These are phyloP conservation scores for Nomada fabriciana DNA, from an alignment of 2,888 invertebrate genomes.

Conservation along the genomic window DNA sequence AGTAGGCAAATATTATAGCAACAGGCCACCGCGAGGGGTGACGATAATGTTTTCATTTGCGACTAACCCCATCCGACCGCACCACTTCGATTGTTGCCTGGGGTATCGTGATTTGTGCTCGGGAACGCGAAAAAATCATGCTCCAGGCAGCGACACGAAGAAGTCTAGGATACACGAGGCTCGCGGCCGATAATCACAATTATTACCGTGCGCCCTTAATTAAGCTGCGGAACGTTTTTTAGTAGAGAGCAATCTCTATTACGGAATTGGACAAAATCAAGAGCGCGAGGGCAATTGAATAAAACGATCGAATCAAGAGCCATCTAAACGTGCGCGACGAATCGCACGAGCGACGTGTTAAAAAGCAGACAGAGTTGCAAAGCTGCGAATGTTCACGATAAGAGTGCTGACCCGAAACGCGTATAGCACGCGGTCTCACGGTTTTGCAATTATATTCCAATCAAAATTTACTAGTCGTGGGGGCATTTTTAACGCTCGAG, in stretches of 20 bases:
- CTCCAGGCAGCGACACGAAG: not conserved
- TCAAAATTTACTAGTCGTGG: constrained; percentile 52
- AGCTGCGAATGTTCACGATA: not conserved
- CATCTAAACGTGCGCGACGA: not conserved
- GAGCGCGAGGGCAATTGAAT: too few relatives aligned
- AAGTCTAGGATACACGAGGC: too few relatives aligned
- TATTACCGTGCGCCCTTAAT: too few relatives aligned
- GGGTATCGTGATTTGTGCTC: constrained; percentile 13
- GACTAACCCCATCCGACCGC: constrained; percentile 66
- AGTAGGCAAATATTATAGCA: constrained; percentile 82
- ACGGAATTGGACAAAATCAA: too few relatives aligned
- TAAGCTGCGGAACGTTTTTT: too few relatives aligned
- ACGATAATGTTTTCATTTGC: constrained; percentile 79
- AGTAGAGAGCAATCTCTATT: too few relatives aligned
- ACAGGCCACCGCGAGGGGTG: constrained; percentile 75
- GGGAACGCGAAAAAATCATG: constrained; percentile 6
- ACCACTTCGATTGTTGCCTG: constrained; percentile 33
- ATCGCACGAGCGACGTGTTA: not conserved
- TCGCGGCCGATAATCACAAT: too few relatives aligned
- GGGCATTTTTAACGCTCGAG: constrained; percentile 49
- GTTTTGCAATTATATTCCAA: constrained; percentile 59
- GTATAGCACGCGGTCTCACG: constrained; percentile 29
- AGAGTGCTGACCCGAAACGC: not conserved
- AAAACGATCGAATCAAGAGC: not conserved
- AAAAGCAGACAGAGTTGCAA: not conserved